phyloP scores from a whole-genome alignment of 2,113 vertebrate genomes.

The Lota lota region DNA sequence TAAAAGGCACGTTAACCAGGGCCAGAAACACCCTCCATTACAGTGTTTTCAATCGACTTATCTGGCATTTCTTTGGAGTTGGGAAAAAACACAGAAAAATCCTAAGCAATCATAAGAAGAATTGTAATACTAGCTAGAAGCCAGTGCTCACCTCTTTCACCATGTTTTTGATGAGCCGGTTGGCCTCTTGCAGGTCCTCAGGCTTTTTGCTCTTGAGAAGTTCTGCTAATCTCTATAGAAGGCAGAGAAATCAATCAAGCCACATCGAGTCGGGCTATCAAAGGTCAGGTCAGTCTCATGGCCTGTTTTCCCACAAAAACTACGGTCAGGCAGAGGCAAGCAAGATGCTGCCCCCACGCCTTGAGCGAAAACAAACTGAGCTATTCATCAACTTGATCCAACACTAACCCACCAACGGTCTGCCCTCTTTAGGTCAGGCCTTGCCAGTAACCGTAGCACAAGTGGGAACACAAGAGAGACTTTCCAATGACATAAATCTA shows the following conservation, averaged over 20 bases:
- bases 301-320: constrained; percentile 20
- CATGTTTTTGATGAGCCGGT: constrained; percentile 95
- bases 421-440: neutral
- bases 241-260: constrained; percentile 6
- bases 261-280: neutral
- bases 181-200: constrained; percentile 92
- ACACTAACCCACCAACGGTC: constrained; percentile 14
- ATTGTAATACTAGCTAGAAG: too few species aligned
- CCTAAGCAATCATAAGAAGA: too few species aligned
- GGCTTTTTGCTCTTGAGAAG: constrained; percentile 95
- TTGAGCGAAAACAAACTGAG: constrained; percentile 20
- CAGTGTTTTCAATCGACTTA: too few species aligned
- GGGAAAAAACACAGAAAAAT: too few species aligned
- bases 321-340: neutral
- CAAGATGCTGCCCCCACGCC: neutral
- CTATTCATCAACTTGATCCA: constrained; percentile 12
- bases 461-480: neutral
- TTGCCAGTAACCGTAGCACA: neutral
- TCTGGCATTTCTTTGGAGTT: too few species aligned
- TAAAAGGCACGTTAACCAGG: too few species aligned
- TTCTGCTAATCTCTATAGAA: constrained; percentile 81
- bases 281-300: constrained; percentile 8
- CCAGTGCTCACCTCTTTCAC: constrained; percentile 87
- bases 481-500: neutral
- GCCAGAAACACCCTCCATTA: too few species aligned